These are phyloP conservation scores for Diabrotica virgifera DNA, from an alignment of 1,140 invertebrate species.

Conservation along the genomic window DNA sequence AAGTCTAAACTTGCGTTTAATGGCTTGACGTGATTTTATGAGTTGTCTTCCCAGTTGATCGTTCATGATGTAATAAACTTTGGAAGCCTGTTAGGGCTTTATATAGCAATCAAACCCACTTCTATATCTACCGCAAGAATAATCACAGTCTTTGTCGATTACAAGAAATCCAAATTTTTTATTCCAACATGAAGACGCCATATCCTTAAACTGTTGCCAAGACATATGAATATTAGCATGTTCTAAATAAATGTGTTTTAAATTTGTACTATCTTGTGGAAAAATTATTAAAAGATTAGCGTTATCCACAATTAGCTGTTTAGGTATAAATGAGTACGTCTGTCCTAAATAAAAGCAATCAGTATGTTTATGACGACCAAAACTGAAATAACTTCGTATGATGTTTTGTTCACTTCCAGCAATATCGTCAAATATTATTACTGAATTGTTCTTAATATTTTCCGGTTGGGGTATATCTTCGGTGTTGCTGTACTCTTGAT, in stretches of 20 bases:
- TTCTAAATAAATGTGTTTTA: not conserved
- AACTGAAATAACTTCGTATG: not conserved
- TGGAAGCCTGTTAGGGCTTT: not conserved
- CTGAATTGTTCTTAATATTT: not conserved
- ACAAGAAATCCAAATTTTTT: constrained; percentile 6
- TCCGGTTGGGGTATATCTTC: not conserved
- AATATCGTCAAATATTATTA: constrained; percentile 5
- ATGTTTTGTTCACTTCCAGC: constrained; percentile 3
- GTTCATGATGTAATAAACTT: constrained; percentile 3
- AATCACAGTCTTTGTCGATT: constrained; percentile 11
- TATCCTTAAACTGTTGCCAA: constrained; percentile 11
- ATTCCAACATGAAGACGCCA: constrained; percentile 6
- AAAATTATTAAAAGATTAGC: constrained; percentile 46
- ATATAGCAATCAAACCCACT: constrained; percentile 4
- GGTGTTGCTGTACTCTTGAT: not conserved
- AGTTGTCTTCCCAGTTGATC: not conserved
- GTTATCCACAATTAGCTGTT: constrained; percentile 49
- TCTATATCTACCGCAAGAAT: constrained; percentile 6
- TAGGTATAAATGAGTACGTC: constrained; percentile 36
- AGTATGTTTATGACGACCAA: not conserved
- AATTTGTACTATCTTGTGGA: constrained; percentile 43
- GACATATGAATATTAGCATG: constrained; percentile 8
- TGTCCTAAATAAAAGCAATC: constrained; percentile 1
- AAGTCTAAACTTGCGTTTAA: too few relatives aligned
- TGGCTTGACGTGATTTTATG: too few relatives aligned